These are phyloP conservation scores for Drosophila cardini DNA, from an alignment of 1,140 invertebrate species.

Conservation along the genomic window DNA sequence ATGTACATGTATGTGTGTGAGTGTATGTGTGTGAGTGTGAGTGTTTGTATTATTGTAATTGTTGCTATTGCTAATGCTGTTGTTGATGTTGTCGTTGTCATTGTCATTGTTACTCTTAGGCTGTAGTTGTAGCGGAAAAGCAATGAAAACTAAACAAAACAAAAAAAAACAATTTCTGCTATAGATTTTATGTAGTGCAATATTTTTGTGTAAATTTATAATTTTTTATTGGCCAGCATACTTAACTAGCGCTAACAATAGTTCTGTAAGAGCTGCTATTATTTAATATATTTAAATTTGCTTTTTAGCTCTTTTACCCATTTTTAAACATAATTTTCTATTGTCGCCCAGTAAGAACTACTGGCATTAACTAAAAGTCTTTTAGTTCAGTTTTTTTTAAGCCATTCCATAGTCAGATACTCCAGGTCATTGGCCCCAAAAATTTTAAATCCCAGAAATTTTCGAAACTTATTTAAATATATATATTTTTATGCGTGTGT, in stretches of 20 bases:
- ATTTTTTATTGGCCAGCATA: slow-evolving; percentile 14
- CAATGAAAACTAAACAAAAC: slow-evolving; percentile 10
- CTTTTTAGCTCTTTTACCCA: slow-evolving; percentile 2
- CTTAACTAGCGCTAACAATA: slow-evolving; percentile 24
- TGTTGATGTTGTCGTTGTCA: slow-evolving; percentile 47
- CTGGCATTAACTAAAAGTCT: neutral
- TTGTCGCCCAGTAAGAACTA: neutral
- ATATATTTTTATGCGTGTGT: neutral
- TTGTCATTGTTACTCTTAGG: slow-evolving; percentile 41
- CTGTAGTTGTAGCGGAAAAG: slow-evolving; percentile 46
- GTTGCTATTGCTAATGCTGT: slow-evolving; percentile 46
- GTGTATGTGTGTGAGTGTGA: slow-evolving; percentile 10
- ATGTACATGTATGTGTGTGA: slow-evolving; percentile 19
- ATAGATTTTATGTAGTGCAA: slow-evolving; percentile 26
- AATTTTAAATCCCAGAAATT: slow-evolving; percentile 25
- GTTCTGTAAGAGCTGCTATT: slow-evolving; percentile 18
- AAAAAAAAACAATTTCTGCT: neutral
- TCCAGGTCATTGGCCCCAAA: slow-evolving; percentile 19
- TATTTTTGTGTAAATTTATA: slow-evolving; percentile 15
- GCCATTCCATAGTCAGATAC: slow-evolving; percentile 43
- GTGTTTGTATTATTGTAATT: slow-evolving; percentile 45
- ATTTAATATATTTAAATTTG: neutral
- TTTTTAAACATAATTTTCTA: neutral
- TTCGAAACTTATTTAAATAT: slow-evolving; percentile 29
- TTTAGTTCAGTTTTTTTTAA: slow-evolving; percentile 24